Conservation (phyloP, 2,888 invertebrate genomes). For the Hedychridium roseum region DNA sequence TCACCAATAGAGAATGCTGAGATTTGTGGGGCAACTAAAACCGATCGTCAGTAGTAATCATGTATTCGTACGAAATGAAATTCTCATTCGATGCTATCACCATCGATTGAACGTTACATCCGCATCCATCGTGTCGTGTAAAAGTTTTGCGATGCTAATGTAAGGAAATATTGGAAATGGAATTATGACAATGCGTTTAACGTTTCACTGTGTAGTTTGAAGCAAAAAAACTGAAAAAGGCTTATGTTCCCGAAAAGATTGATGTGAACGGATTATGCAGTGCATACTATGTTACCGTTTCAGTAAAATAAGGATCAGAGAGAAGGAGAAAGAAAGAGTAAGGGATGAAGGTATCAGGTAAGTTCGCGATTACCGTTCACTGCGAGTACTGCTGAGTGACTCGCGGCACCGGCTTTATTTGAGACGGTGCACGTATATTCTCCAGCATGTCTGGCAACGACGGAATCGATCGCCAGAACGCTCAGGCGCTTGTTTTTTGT, state of each 20-base stretch:
- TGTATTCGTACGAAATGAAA: too few relatives aligned
- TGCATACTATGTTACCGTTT: too few relatives aligned
- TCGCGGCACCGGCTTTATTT: conserved; percentile 67
- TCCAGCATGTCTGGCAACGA: conserved; percentile 66
- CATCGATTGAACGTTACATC: too few relatives aligned
- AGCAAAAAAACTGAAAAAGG: too few relatives aligned
- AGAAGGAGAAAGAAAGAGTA: not conserved
- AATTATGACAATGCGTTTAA: too few relatives aligned
- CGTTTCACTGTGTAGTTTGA: not conserved
- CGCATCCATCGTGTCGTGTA: too few relatives aligned
- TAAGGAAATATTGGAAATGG: too few relatives aligned
- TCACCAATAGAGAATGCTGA: conserved; percentile 74
- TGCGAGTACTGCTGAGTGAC: conserved; percentile 65
- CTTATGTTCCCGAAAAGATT: too few relatives aligned
- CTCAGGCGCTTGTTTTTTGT: conserved; percentile 63
- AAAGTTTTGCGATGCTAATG: too few relatives aligned
- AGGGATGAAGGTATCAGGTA: not conserved
- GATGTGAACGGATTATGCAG: too few relatives aligned
- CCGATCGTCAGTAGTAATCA: not conserved
- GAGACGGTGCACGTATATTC: conserved; percentile 67
- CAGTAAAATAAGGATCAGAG: too few relatives aligned
- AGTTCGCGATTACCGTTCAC: conserved; percentile 71
- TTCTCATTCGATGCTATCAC: too few relatives aligned
- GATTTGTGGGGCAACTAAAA: conserved; percentile 73
- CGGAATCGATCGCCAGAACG: conserved; percentile 66